Evolutionary conservation across 2,113 vertebrate species (phyloP).

Genomic region (Clarias gariepinus): DNA sequence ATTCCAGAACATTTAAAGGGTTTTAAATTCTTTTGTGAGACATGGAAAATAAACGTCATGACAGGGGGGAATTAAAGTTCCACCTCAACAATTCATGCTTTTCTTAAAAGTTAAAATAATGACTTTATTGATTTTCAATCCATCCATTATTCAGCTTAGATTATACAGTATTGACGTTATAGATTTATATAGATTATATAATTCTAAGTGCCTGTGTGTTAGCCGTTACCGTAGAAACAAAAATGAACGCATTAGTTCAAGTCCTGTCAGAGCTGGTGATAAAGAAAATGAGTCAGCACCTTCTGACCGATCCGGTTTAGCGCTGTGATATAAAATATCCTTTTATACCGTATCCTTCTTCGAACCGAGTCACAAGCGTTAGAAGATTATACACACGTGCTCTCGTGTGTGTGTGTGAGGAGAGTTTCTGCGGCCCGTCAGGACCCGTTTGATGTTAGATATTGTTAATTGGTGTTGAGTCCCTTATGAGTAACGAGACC

Average conservation of each 20-base stretch:
- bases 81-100: background rate
- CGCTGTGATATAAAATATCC: background rate
- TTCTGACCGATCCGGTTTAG: background rate
- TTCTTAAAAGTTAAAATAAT: background rate
- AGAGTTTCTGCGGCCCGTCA: background rate
- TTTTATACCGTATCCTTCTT: background rate
- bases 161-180: background rate
- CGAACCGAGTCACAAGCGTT: background rate
- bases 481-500: constrained; percentile 5
- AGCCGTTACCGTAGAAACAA: background rate
- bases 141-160: background rate
- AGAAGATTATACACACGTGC: background rate
- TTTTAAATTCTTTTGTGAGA: too few species aligned
- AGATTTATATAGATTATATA: background rate
- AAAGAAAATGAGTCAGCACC: background rate
- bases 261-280: background rate
- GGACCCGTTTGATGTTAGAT: background rate
- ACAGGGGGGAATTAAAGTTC: too few species aligned
- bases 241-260: background rate
- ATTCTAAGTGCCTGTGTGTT: background rate
- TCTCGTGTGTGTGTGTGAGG: background rate
- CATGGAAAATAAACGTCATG: too few species aligned
- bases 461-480: constrained; percentile 19
- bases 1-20: too few species aligned
- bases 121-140: background rate